Evolutionary conservation across 2,888 invertebrate genomes (phyloP).

Genomic region (Elgonia sp.): DNA sequence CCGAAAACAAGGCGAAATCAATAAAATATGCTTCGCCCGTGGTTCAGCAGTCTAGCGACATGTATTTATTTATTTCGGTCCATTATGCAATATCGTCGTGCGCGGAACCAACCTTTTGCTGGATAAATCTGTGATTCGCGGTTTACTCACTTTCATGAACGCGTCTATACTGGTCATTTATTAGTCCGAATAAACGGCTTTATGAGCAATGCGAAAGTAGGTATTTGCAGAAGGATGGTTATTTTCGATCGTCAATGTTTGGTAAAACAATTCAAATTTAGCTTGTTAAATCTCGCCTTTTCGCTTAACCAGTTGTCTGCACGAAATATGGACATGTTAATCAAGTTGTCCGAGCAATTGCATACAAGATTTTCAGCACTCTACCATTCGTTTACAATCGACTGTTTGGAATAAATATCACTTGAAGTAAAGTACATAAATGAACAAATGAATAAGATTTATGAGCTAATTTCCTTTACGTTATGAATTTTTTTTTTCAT

Average conservation of each 20-base stretch:
- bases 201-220: constrained; percentile 54
- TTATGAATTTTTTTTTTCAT: too few relatives aligned
- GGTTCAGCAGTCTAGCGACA: constrained; percentile 13
- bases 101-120: constrained; percentile 53
- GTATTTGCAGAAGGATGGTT: constrained; percentile 48
- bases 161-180: constrained; percentile 61
- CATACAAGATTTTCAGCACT: too few relatives aligned
- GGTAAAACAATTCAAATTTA: constrained; percentile 43
- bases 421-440: too few relatives aligned
- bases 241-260: constrained; percentile 38
- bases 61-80: constrained; percentile 84
- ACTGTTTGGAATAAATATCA: too few relatives aligned
- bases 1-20: too few relatives aligned
- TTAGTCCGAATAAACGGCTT: constrained; percentile 73
- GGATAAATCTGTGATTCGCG: constrained; percentile 76
- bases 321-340: too few relatives aligned
- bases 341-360: background rate
- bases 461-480: too few relatives aligned
- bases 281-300: constrained; percentile 29
- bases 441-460: too few relatives aligned
- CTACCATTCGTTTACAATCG: too few relatives aligned
- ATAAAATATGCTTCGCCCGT: background rate
- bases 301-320: constrained; percentile 6
- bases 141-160: constrained; percentile 64
- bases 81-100: constrained; percentile 77